These are phyloP conservation scores for Microtus oregoni DNA, from an alignment of 2,113 vertebrate genomes.

Conservation along the genomic window DNA sequence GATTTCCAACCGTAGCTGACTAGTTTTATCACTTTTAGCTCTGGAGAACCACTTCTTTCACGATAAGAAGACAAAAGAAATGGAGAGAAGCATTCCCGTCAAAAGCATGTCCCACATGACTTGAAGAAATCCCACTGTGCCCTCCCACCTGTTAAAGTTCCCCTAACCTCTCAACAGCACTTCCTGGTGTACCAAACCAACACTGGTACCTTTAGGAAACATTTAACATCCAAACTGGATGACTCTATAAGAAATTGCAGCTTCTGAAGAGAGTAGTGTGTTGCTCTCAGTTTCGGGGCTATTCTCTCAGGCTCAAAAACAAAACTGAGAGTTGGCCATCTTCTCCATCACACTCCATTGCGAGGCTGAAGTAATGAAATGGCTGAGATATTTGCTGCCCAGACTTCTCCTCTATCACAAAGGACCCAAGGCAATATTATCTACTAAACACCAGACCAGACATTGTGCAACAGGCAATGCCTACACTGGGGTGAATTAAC, in stretches of 20 bases:
- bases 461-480: background rate
- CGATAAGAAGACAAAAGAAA: background rate
- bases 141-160: background rate
- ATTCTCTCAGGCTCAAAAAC: background rate
- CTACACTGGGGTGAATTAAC: background rate
- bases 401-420: background rate
- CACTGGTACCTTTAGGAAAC: background rate
- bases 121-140: background rate
- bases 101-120: background rate
- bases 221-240: background rate
- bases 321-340: background rate
- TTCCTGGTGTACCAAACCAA: background rate
- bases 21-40: background rate
- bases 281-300: background rate
- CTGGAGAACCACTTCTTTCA: background rate
- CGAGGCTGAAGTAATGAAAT: background rate
- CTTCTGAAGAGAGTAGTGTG: background rate
- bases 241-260: no score
- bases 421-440: background rate
- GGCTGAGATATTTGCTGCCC: background rate
- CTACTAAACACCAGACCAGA: background rate
- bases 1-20: no score
- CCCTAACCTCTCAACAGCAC: background rate
- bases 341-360: accelerated
- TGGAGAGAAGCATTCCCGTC: background rate